Conservation (phyloP, 2,113 vertebrate genomes). For the Siniperca knerii region DNA sequence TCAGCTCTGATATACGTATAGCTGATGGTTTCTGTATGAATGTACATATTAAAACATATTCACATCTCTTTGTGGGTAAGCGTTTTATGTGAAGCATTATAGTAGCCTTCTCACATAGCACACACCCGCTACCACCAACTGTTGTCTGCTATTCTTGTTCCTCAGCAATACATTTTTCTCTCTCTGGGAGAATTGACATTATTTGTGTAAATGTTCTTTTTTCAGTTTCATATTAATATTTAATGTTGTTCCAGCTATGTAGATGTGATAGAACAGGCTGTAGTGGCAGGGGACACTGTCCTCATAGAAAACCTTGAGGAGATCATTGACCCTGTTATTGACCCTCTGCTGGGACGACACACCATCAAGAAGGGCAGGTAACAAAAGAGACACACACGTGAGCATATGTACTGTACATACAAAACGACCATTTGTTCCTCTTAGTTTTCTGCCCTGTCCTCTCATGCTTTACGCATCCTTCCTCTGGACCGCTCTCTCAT, state of each 20-base stretch:
- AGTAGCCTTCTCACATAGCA: not conserved
- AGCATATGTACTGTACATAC: not conserved
- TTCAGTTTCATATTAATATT: not conserved
- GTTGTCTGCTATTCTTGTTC: not conserved
- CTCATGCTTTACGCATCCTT: not conserved
- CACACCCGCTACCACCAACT: not conserved
- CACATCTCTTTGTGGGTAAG: not conserved
- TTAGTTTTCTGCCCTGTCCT: not conserved
- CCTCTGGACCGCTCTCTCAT: not conserved
- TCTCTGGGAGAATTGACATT: not conserved
- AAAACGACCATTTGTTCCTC: not conserved
- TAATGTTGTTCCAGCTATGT: conserved; percentile 73
- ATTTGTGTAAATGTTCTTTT: not conserved
- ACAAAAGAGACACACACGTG: not conserved
- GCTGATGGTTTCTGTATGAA: not conserved
- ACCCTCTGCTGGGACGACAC: conserved; percentile 82
- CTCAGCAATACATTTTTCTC: not conserved
- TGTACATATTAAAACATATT: not conserved
- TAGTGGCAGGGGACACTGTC: conserved; percentile 82
- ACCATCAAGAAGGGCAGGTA: conserved; percentile 88
- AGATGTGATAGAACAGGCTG: conserved; percentile 84
- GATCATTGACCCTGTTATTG: conserved; percentile 83
- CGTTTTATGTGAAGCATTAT: not conserved
- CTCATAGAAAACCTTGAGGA: conserved; percentile 87
- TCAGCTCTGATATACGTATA: not conserved